These are phyloP conservation scores for Aphelenchoides fujianensis DNA, from an alignment of 1,140 invertebrate species.

Conservation along the genomic window DNA sequence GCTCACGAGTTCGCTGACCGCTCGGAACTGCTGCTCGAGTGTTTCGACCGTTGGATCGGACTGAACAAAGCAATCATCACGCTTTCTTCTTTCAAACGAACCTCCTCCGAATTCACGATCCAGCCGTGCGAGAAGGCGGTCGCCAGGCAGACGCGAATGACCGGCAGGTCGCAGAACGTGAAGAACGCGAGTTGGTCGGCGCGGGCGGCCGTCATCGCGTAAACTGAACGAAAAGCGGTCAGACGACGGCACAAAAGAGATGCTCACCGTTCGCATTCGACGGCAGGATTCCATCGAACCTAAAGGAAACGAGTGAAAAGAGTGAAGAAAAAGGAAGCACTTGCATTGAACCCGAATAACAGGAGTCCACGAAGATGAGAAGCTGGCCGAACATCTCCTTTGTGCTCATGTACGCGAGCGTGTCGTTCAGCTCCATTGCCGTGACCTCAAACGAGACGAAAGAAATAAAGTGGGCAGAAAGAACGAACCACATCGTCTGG, in stretches of 20 bases:
- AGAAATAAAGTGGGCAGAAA: too few relatives aligned
- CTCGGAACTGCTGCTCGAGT: constrained; percentile 67
- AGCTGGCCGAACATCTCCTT: constrained; percentile 63
- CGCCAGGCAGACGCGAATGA: constrained; percentile 34
- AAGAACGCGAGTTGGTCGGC: constrained; percentile 27
- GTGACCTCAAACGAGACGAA: constrained; percentile 42
- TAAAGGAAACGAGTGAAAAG: too few relatives aligned
- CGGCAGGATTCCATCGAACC: neutral
- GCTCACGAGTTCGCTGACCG: constrained; percentile 68
- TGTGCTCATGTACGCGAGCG: constrained; percentile 65
- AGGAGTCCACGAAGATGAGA: constrained; percentile 71
- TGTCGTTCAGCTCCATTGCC: constrained; percentile 63
- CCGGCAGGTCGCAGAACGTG: neutral
- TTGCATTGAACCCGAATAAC: constrained; percentile 52
- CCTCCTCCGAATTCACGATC: neutral
- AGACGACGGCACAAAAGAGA: neutral
- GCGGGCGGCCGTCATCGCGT: constrained; percentile 71
- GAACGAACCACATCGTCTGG: constrained; percentile 65
- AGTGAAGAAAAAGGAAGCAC: too few relatives aligned
- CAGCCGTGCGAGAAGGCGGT: constrained; percentile 50
- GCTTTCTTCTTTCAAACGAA: constrained; percentile 5
- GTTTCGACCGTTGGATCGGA: constrained; percentile 66
- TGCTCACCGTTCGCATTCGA: neutral
- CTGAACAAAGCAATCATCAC: too few relatives aligned
- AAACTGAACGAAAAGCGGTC: constrained; percentile 53